Base-by-base conservation (phyloP, 2,113 vertebrate genomes). In the Cricetomys ansorgei region DNA sequence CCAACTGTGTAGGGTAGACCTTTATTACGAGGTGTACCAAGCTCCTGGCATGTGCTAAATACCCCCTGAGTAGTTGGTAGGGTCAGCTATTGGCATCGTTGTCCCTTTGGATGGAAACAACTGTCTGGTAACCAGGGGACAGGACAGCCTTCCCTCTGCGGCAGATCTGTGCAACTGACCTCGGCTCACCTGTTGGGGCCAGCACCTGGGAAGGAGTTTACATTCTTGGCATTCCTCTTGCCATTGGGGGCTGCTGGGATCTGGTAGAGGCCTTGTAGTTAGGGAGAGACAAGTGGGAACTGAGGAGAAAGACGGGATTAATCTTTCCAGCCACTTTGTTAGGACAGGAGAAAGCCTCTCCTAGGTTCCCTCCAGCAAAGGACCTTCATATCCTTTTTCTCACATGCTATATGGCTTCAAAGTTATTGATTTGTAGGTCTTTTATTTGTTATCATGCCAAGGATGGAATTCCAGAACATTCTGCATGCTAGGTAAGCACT, bases 201-300 rank as follows among this genome's bases (percentile, higher is more conserved):
- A 91, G 94, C 96, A 97, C 96, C 96, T 96, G 97, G 94, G 95
- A 90, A 95, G 70, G 70, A 64, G 17, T 79, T 70, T n/a, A 62
- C 96, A 96, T 97, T 98, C 95, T 57, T 94, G 92, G 79, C 93
- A 96, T 97, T 98, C 92, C 88, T 95, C 53, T 40, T 23, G 65
- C 77, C 53, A 57, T 59, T 87, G 75, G 92, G 84, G 94, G 81
- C 93, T 87, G 89, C 88, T 79, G 85, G 92, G 85, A 93, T 83
- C 87, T 73, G 79, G 55, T 77, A 50, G 67, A 85, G 94, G 65
- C 12, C 0, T n/a, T 16, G 15, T 23, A 31, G n/a, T 16, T 34
- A 2, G 40, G 84, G 67, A 67, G 55, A 5, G 69, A 10, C 15
- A 4, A 0, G 0, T 37, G 53, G 89, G 45, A 64, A 45, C n/a